phyloP scores from a whole-genome alignment of 35 echinoderm and acorn worm species.

The Amphiura filiformis region DNA sequence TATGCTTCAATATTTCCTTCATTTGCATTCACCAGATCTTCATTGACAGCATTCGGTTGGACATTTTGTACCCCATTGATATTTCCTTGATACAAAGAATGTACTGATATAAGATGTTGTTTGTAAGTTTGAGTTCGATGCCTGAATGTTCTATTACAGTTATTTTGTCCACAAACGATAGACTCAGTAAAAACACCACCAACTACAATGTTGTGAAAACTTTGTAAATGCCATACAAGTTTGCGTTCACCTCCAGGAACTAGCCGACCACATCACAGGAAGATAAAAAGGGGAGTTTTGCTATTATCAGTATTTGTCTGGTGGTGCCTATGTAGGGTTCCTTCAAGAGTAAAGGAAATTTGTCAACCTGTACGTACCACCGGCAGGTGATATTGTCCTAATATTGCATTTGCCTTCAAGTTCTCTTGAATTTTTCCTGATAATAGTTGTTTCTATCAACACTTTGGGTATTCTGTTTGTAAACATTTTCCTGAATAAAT shows the following conservation, averaged over 20 bases:
- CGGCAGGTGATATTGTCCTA: no score
- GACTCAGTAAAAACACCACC: conserved; percentile 11
- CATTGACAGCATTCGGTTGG: background rate
- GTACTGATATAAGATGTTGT: background rate
- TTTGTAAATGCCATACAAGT: conserved; percentile 19
- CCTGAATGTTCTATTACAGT: conserved; percentile 6
- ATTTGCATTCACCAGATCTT: background rate
- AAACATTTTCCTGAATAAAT: no score
- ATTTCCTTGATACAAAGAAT: conserved; percentile 2
- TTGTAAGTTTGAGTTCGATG: conserved; percentile 8
- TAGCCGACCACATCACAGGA: background rate
- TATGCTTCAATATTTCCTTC: background rate
- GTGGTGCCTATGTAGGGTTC: no score
- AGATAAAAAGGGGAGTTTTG: no score
- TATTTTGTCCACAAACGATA: conserved; percentile 1
- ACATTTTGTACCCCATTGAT: background rate
- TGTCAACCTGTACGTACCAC: no score
- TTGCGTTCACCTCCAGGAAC: background rate
- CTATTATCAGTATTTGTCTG: no score
- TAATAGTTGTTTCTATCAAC: no score
- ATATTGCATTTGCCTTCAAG: no score
- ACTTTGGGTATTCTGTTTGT: no score
- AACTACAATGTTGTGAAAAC: conserved; percentile 5
- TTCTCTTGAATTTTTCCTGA: no score
- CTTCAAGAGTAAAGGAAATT: no score